Evolutionary conservation across 1,140 invertebrate genomes (phyloP), one percentile per base, ranked within the genome.

Genomic region (Trialeurodes vaporariorum): DNA sequence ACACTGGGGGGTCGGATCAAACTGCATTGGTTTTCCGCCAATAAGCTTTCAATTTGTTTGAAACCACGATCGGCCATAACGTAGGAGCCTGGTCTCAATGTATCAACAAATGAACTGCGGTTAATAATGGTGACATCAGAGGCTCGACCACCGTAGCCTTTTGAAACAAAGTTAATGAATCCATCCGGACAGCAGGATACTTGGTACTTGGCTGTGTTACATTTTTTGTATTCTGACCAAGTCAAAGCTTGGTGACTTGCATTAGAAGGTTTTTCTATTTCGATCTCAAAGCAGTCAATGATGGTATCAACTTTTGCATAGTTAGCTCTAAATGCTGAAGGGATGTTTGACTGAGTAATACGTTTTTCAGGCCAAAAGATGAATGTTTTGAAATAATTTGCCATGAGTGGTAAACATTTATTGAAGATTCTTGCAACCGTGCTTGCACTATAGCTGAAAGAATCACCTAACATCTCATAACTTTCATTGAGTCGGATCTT

Each of bases 1-100:
- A 79, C 77, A 75, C 74, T 78, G 64, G 79, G 76, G n/a, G 78
- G 77, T 65, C 77, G 67, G 63, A 79, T 65, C 63, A 80, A 66
- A 40, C 68, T 62, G 59, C 75, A 73, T 25, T 74, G 71, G 22
- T 74, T 75, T 64, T 26, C 58, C 22, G 58, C 24, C 26, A 77
- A 65, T 59, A 75, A 64, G 61, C 64, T 9, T 27, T 68, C 70
- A 60, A 79, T 75, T 27, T 75, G 70, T 74, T 80, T 79, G 66
- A 76, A 79, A n/a, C 74, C 76, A 63, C 75, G 71, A 71, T 78
- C 77, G 63, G 77, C 77, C 74, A 78, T 75, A 11, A 79, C 70
- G 61, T 27, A 27, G 67, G 58, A 70, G 24, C 71, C 65, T 1
- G 60, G 12, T 34, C 70, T 69, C 23, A 79, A 59, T 25, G 68